Evolutionary conservation across 2,113 vertebrate species (phyloP), one percentile per base, ranked within the genome.

Genomic region (Condylura cristata): DNA sequence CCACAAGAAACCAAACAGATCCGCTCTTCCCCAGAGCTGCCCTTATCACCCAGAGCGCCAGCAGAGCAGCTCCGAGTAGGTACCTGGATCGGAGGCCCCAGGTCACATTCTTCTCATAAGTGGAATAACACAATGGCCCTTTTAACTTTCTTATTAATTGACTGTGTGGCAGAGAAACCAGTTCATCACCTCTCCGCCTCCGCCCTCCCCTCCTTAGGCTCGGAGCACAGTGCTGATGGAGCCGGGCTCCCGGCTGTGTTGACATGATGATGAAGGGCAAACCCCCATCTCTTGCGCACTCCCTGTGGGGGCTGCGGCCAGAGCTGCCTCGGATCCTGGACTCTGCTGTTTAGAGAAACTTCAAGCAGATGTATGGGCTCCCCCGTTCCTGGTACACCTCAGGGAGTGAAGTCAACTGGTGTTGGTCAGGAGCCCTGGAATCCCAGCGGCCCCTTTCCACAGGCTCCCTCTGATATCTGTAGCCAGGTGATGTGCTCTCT

Each of bases 31-130:
- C 78, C 83, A 82, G 60, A 88, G 68, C 79, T 0, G 0, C 92
- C 95, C 88, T 98, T 98, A 98, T 98, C 98, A 89, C 70, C 53
- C 70, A 94, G 93, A 98, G 97, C 93, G 58, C 94, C 81, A 58
- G 44, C 92, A 96, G 97, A 61, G 93, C 2, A 28, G 93, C 93
- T 68, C 95, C 95, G 92, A 96, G 97, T 95, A 96, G 94, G 94
- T 8, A 97, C 97, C 97, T 97, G 97, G 98, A 98, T 95, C 97
- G 78, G 65, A 48, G 82, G 95, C 95, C 91, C 80, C 93, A 60
- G 97, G 97, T 96, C 97, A 91, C 98, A 98, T 98, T 98, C 98
- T 96, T 98, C 8, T 91, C 98, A 98, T 98, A 97, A 75, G 0
- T 97, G 85, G 94, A 87, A 98, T 98, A 97, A 96, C 97, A 93